Evolutionary conservation across 2,888 invertebrate species (phyloP).

Genomic region (Willowsia nigromaculata): DNA sequence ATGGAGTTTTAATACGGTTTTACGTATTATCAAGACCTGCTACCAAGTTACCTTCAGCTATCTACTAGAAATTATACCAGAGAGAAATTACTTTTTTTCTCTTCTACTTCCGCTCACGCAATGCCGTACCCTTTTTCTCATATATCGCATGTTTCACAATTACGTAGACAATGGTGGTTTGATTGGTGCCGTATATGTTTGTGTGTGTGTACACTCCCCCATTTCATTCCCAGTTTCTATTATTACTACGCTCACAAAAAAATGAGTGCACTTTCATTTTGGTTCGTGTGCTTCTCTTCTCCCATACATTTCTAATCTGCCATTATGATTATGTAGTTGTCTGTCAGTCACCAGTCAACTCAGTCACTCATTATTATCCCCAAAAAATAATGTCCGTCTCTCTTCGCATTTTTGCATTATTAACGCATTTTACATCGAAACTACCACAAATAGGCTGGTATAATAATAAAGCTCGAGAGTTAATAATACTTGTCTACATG

Average conservation of each 20-base stretch:
- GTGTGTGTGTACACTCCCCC: constrained; percentile 6
- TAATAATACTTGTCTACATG: neutral
- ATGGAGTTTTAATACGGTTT: constrained; percentile 15
- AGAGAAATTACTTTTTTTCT: constrained; percentile 61
- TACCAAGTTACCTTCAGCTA: neutral
- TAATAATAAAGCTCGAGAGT: neutral
- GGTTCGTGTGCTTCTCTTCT: neutral
- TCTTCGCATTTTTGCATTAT: constrained; percentile 48
- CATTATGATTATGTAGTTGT: constrained; percentile 44
- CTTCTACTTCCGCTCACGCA: constrained; percentile 67
- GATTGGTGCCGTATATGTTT: constrained; percentile 27
- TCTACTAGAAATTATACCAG: too few species aligned
- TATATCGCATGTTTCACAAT: constrained; percentile 2
- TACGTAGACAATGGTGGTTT: neutral
- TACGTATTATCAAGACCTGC: neutral
- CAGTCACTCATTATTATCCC: constrained; percentile 32
- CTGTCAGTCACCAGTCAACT: constrained; percentile 54
- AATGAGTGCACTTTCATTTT: neutral
- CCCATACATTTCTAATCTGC: neutral
- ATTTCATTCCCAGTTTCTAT: constrained; percentile 58
- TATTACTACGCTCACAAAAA: neutral
- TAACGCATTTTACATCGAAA: constrained; percentile 42
- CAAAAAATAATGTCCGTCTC: constrained; percentile 38
- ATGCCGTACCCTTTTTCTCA: constrained; percentile 14
- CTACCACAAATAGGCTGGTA: neutral